These are phyloP conservation scores for Falcunculus frontatus DNA, from an alignment of 2,113 vertebrate species.

Conservation along the genomic window DNA sequence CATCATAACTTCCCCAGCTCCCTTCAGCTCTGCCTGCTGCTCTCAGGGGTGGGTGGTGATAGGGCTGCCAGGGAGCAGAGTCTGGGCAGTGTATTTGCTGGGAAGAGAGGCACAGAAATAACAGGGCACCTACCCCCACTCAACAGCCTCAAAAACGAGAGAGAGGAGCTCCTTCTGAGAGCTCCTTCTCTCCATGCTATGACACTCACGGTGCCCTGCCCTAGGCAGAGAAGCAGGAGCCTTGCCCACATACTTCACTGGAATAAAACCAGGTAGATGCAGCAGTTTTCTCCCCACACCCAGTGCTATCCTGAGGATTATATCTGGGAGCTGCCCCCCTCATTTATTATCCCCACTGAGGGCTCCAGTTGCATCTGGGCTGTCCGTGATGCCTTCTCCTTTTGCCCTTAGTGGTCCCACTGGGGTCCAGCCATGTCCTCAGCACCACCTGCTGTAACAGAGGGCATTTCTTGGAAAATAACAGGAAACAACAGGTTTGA, in stretches of 20 bases:
- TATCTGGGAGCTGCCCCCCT: background rate
- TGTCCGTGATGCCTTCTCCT: background rate
- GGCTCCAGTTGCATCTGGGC: background rate
- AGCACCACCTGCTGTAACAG: background rate
- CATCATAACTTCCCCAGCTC: background rate
- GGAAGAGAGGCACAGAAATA: background rate
- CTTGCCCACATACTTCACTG: fast-evolving
- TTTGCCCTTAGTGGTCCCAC: background rate
- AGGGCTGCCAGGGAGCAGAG: background rate
- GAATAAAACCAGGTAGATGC: background rate
- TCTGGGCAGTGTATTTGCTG: background rate
- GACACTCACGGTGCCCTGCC: fast-evolving
- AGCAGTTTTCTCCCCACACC: background rate
- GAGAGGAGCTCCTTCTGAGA: background rate
- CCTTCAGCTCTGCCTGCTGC: background rate
- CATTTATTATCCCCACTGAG: background rate
- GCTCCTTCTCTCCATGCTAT: fast-evolving
- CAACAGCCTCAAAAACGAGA: background rate
- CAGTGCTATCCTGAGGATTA: background rate
- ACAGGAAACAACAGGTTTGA: background rate
- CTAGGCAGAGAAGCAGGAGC: background rate
- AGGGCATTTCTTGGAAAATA: background rate
- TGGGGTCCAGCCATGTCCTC: background rate
- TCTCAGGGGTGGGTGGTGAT: background rate
- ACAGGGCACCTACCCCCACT: background rate